Percentiles rank a stretch among this genome's conserved stretches.
Conservation (phyloP, 2,113 vertebrate species). For the Columbina picui region DNA sequence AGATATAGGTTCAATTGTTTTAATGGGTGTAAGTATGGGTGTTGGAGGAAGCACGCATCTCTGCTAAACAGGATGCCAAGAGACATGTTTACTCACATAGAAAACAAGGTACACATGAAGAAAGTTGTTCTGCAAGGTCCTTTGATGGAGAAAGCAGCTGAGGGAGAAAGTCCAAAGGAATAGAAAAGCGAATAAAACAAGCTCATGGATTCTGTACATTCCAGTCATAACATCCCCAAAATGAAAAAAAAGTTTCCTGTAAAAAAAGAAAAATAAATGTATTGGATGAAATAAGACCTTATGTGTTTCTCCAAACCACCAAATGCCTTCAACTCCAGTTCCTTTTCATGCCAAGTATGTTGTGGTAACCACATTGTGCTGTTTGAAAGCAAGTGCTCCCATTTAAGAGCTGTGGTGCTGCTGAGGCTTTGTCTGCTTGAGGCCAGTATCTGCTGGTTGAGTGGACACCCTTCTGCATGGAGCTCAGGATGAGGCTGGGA, state of each 20-base stretch:
- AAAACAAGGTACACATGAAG: background rate
- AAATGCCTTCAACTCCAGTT: background rate
- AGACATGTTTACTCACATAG: background rate
- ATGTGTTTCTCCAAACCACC: constrained; percentile 41
- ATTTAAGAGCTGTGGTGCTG: background rate
- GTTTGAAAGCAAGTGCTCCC: background rate
- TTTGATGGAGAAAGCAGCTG: background rate
- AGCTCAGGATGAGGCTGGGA: background rate
- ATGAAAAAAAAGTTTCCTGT: background rate
- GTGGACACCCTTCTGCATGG: background rate
- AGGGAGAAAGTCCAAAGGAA: background rate
- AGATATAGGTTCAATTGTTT: background rate
- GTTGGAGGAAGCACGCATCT: background rate
- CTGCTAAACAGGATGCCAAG: background rate
- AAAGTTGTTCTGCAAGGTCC: background rate
- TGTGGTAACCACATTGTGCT: constrained; percentile 13
- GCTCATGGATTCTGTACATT: background rate
- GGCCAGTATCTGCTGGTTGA: background rate
- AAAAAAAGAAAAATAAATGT: background rate
- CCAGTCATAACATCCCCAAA: background rate
- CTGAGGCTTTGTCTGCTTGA: background rate
- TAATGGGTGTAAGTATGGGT: background rate
- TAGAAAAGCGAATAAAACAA: background rate
- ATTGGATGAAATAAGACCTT: constrained; percentile 22
- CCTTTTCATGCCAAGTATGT: background rate